Evolutionary conservation across 1,140 invertebrate genomes (phyloP), one percentile per base, ranked within the genome.

Genomic region (Sinella curviseta): DNA sequence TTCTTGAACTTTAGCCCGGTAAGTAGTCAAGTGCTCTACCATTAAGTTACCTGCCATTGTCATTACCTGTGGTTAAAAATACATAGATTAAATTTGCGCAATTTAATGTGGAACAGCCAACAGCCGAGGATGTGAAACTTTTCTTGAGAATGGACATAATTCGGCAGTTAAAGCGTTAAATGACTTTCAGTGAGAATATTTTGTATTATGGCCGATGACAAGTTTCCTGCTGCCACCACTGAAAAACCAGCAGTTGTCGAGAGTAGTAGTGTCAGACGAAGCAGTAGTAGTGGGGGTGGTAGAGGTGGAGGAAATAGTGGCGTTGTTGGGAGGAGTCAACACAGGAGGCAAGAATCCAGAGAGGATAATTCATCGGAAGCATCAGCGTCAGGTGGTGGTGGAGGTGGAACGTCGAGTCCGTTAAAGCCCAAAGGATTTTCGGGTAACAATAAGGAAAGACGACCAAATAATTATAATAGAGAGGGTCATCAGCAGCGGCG

Each of bases 181-280:
- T n/a, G n/a, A n/a, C n/a, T n/a, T n/a, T n/a, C n/a, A n/a, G n/a
- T n/a, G n/a, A n/a, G n/a, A n/a, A n/a, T n/a, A n/a, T n/a, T n/a
- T n/a, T n/a, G 12, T 60, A 60, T 60, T 60, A 60, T 60, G 57
- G 57, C 57, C 12, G 57, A 60, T 60, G 57, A 60, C 24, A 60
- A 60, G 57, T n/a, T 26, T 4, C 57, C 57, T 60, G 12, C 24
- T 60, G 39, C n/a, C n/a, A 48, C 39, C 8, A 48, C 39, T 48
- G 39, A 48, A 8, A 48, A 48, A n/a, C n/a, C n/a, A 48, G 39
- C 39, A 20, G 39, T 48, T 48, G 39, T 12, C 20, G 39, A 48
- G 20, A 48, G 39, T 12, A 48, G 39, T 48, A 48, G 20, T 48
- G 39, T 48, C 8, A 48, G 39, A 48, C 8, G 8, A 48, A 48